Base-by-base conservation (phyloP, 1,140 invertebrate species). In the Arctopsyche grandis region DNA sequence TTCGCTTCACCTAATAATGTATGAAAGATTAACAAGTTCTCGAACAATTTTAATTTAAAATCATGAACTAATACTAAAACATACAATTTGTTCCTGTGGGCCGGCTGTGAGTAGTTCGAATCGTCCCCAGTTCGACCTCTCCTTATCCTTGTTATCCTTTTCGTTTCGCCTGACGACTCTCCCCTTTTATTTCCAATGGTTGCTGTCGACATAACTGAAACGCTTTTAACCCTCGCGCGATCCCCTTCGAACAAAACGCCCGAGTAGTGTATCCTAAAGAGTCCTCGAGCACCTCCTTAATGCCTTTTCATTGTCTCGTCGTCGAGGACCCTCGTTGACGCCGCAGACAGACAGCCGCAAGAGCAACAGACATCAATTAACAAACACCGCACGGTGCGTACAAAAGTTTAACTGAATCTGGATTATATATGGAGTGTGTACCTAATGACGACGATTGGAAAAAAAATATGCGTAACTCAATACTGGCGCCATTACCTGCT, bases 151-250 rank as follows among this genome's bases (percentile, higher is more conserved):
- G 63, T 66, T 26, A 29, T 66, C 12, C 3, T 22, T 14, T 21
- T 26, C 63, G 63, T 29, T 26, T 26, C 24, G n/a, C 9, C 63
- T n/a, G 10, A 66, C 21, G 63, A 66, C 0, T 29, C 14, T 12
- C 24, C 63, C 63, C 22, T 66, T 38, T 66, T 66, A 14, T 66
- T 66, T 60, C 56, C 71, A 21, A 1, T 56, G 24, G 29, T 19
- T 21, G 63, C 24, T 19, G 5, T 58, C 21, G 52, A 66, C n/a
- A 44, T 38, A 70, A 16, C 9, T n/a, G 24, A 7, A 24, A 66
- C 63, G 71, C 71, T 74, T 74, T 73, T 74, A 74, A 74, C 71
- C 71, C 71, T 52, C 71, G 38, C 46, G n/a, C 16, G 71, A 74
- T 46, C 69, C 7, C 63, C 24, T 5, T 66, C 22, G 16, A 74